A percentile compares a stretch with the other conserved stretches of the same genome.
Conservation (phyloP, 2,888 invertebrate species). For the Brachyopa scutellaris region DNA sequence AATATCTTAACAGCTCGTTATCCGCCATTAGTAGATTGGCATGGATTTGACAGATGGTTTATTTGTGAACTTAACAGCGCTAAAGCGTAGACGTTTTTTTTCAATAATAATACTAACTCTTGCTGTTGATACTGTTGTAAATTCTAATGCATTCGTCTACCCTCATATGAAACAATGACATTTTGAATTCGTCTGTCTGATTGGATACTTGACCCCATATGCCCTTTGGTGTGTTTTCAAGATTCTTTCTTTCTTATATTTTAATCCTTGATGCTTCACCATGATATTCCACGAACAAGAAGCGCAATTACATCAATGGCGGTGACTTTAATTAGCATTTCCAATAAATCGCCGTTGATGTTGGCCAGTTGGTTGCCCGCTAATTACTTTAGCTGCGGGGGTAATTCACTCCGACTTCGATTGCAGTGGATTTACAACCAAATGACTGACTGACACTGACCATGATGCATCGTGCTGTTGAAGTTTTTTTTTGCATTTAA, state of each 20-base stretch:
- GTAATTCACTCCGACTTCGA: constrained; percentile 59
- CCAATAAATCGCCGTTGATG: constrained; percentile 70
- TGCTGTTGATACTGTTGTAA: too few species aligned
- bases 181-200: constrained; percentile 10
- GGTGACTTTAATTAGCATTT: constrained; percentile 72
- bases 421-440: constrained; percentile 54
- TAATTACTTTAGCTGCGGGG: constrained; percentile 70
- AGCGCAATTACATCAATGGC: constrained; percentile 56
- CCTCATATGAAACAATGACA: constrained; percentile 19
- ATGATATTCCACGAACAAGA: constrained; percentile 42
- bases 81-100: too few species aligned
- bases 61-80: too few species aligned
- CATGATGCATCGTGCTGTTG: constrained; percentile 64
- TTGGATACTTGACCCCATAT: constrained; percentile 25
- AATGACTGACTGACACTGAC: constrained; percentile 71
- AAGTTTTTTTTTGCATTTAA: constrained; percentile 29
- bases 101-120: too few species aligned
- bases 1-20: too few species aligned
- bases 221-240: constrained; percentile 40
- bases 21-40: too few species aligned
- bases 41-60: too few species aligned
- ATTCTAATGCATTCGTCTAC: too few species aligned
- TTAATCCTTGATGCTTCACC: constrained; percentile 48
- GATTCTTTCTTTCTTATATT: constrained; percentile 1
- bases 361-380: constrained; percentile 51